Percentiles rank a stretch among this genome's conserved stretches.
These are phyloP conservation scores for Eleutherodactylus coqui DNA, from an alignment of 2,797 vertebrate genomes.

Conservation along the genomic window DNA sequence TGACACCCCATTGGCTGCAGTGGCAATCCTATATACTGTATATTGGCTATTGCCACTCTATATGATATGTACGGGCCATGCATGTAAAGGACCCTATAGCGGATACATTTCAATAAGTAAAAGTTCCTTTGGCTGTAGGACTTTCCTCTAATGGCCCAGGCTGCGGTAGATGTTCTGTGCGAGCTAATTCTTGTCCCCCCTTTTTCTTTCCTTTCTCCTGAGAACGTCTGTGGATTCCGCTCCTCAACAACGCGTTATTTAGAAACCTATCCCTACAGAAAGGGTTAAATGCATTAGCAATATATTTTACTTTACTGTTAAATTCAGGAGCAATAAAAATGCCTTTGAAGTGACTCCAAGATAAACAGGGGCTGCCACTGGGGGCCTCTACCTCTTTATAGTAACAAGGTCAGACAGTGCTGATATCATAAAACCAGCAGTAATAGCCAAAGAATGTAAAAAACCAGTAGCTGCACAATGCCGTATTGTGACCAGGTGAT, in stretches of 20 bases:
- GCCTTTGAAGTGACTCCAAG: slow-evolving; percentile 55
- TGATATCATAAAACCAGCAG: slow-evolving; percentile 47
- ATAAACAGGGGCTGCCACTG: slow-evolving; percentile 41
- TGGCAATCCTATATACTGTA: no score
- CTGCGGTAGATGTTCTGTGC: no score
- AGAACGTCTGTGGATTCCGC: not conserved
- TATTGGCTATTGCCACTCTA: no score
- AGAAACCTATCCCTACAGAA: not conserved
- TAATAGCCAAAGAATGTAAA: slow-evolving; percentile 44
- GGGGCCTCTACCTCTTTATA: slow-evolving; percentile 32
- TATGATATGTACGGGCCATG: no score
- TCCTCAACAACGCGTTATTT: not conserved
- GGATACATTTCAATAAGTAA: not conserved
- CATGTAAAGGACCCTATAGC: no score
- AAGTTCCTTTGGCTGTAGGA: not conserved
- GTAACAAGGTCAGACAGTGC: slow-evolving; percentile 52
- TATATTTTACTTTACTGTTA: slow-evolving; percentile 45
- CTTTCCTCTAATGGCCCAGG: not conserved
- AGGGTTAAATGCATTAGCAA: slow-evolving; percentile 47
- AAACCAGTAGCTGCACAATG: slow-evolving; percentile 43
- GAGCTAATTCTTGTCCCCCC: not conserved
- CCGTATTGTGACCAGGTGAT: slow-evolving; percentile 39
- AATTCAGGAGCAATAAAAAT: slow-evolving; percentile 52
- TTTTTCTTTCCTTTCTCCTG: not conserved
- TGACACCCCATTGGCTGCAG: no score